Percentiles rank a stretch among this genome's conserved stretches.
These are phyloP conservation scores for Nipponia nippon DNA, from an alignment of 2,113 vertebrate genomes.

Conservation along the genomic window DNA sequence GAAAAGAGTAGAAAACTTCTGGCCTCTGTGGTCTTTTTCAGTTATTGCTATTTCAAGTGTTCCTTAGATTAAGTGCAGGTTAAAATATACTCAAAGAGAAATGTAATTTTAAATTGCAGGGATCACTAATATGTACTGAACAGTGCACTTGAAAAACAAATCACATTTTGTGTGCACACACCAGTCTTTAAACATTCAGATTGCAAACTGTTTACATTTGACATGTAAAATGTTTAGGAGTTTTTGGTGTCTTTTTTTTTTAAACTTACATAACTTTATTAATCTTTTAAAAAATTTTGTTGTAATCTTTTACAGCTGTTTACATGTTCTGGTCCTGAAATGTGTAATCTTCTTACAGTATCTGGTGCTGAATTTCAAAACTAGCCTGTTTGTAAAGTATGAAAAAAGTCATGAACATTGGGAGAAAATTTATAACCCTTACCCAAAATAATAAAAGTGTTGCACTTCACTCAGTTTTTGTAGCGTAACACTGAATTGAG, in stretches of 20 bases:
- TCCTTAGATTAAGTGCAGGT: neutral
- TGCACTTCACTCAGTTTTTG: neutral
- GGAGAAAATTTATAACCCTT: neutral
- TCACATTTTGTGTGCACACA: neutral
- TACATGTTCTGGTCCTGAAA: neutral
- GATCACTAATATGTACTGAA: neutral
- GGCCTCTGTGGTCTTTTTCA: neutral
- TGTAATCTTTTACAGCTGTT: neutral
- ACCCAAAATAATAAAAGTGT: neutral
- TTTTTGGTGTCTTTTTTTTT: neutral
- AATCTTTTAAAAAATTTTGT: neutral
- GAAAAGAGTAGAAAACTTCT: neutral
- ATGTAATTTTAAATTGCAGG: neutral
- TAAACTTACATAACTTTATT: neutral
- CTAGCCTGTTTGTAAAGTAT: neutral
- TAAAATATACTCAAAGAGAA: neutral
- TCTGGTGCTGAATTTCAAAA: neutral
- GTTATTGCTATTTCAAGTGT: neutral
- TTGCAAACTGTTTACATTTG: neutral
- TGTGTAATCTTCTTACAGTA: neutral
- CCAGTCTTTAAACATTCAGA: neutral
- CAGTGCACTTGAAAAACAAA: neutral
- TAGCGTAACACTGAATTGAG: accelerated
- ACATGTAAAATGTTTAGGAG: neutral
- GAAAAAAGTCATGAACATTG: neutral